A percentile compares a stretch with the other conserved stretches of the same genome.
Conservation (phyloP, 2,797 vertebrate genomes). For the Channa striata region DNA sequence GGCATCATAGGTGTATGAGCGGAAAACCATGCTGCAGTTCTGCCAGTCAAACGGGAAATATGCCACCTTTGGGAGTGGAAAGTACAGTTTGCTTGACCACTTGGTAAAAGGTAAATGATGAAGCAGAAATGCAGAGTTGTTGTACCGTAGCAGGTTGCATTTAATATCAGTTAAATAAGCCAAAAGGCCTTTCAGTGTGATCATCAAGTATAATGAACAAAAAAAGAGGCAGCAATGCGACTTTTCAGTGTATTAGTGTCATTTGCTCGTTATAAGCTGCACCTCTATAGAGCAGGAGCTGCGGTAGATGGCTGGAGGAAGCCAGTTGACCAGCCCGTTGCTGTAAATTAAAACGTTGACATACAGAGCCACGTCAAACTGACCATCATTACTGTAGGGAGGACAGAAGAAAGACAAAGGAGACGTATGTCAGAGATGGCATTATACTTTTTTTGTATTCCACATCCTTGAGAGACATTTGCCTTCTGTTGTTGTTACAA, state of each 20-base stretch:
- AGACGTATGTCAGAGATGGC: not conserved
- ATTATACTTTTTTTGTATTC: no score
- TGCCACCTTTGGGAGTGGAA: constrained; percentile 81
- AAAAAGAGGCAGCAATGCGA: not conserved
- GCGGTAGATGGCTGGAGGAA: constrained; percentile 90
- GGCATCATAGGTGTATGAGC: constrained; percentile 91
- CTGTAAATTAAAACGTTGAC: constrained; percentile 88
- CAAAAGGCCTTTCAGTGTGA: no score
- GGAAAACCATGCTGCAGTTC: constrained; percentile 94
- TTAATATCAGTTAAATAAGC: no score
- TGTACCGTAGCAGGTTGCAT: no score
- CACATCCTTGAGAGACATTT: no score
- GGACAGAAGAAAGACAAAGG: not conserved
- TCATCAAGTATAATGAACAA: no score
- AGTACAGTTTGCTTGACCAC: not conserved
- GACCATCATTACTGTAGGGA: constrained; percentile 87
- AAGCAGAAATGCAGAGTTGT: no score
- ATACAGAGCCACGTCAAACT: constrained; percentile 89
- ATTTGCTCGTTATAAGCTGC: not conserved
- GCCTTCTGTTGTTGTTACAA: no score
- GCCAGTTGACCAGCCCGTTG: constrained; percentile 87
- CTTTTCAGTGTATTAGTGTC: not conserved
- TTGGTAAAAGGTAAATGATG: not conserved
- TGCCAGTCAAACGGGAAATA: constrained; percentile 97
- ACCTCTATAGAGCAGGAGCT: constrained; percentile 94